Conservation (phyloP, 2,888 invertebrate genomes). For the Willowsia nigromaculata region DNA sequence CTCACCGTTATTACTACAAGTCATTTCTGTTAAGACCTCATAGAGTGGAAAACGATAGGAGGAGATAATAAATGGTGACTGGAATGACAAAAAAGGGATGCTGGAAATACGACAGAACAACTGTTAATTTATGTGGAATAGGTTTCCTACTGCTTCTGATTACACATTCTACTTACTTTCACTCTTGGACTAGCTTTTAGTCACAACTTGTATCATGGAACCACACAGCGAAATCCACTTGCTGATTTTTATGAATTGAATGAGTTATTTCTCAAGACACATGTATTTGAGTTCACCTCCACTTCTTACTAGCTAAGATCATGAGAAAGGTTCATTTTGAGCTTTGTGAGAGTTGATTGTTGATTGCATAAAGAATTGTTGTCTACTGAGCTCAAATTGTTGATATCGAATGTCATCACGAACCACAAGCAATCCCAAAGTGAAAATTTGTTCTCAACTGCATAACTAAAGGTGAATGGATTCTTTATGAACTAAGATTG, state of each 20-base stretch:
- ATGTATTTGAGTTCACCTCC: neutral
- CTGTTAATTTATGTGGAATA: conserved; percentile 68
- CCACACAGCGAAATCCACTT: conserved; percentile 40
- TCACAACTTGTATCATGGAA: neutral
- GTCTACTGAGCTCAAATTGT: neutral
- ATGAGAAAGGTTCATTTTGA: neutral
- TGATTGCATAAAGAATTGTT: neutral
- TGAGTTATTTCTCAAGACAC: conserved; percentile 9
- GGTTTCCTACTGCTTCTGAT: conserved; percentile 62
- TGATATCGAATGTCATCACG: neutral
- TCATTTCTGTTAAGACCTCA: neutral
- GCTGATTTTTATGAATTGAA: conserved; percentile 57
- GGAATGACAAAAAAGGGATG: neutral
- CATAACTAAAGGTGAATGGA: neutral
- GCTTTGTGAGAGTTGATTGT: neutral
- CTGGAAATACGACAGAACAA: conserved; percentile 17
- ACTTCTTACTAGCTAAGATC: neutral
- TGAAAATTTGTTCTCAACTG: neutral
- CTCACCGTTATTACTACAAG: conserved; percentile 35
- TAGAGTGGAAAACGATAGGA: neutral
- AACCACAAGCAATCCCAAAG: neutral
- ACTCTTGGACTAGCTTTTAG: neutral
- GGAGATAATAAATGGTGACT: conserved; percentile 17
- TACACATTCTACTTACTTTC: conserved; percentile 65
- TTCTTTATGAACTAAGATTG: neutral